These are phyloP conservation scores for Lineus longissimus DNA, from an alignment of 1,140 invertebrate species.

Conservation along the genomic window DNA sequence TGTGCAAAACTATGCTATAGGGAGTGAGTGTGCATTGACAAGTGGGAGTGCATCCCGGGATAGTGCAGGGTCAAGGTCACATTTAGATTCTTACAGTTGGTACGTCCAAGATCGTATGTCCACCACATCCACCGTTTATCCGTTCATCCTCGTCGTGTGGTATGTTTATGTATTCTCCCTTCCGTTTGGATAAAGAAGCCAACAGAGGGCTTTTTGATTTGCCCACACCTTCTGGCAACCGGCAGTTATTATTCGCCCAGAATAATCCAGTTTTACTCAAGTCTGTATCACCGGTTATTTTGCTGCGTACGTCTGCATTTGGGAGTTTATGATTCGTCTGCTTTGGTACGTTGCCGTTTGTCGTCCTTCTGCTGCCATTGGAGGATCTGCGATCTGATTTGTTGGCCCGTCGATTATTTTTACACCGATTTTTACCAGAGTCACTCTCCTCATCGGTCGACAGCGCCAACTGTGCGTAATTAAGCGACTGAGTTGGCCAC, in stretches of 20 bases:
- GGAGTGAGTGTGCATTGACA: too few relatives aligned
- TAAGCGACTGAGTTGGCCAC: not conserved
- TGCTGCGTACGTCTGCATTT: too few relatives aligned
- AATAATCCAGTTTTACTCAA: conserved; percentile 3
- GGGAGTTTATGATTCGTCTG: not conserved
- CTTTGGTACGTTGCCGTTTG: not conserved
- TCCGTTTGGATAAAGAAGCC: not conserved
- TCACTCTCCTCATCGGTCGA: not conserved
- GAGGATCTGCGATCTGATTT: not conserved
- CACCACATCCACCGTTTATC: too few relatives aligned
- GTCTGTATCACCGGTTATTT: not conserved
- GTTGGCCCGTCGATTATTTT: not conserved
- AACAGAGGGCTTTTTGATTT: not conserved
- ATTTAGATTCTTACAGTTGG: too few relatives aligned
- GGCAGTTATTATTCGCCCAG: not conserved
- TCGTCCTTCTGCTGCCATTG: not conserved
- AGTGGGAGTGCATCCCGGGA: too few relatives aligned
- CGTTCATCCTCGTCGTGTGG: not conserved
- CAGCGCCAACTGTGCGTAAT: conserved; percentile 3
- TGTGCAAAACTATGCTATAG: too few relatives aligned
- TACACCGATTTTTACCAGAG: not conserved
- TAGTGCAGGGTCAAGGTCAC: too few relatives aligned
- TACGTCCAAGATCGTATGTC: too few relatives aligned
- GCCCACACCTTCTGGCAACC: not conserved
- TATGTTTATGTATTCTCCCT: conserved; percentile 5